Base-by-base conservation (phyloP, 2,797 vertebrate species). In the Onychomys leucogaster region DNA sequence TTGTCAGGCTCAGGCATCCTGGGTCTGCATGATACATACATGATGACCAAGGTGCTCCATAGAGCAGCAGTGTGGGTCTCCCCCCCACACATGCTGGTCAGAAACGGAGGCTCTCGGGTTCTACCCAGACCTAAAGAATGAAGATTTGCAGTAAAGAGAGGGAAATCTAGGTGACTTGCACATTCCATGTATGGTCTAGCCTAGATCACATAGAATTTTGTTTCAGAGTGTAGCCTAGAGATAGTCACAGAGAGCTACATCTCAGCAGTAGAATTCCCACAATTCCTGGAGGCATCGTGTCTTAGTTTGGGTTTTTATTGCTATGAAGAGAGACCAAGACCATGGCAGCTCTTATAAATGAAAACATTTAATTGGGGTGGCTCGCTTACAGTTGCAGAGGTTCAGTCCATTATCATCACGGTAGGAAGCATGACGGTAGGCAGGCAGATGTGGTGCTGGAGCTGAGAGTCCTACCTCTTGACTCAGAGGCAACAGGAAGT, bases 171-270 rank as follows among this genome's bases (percentile, higher is more conserved):
- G 46, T 37, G 34, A 67, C 9, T 17, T 13, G 14, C 84, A 37
- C 46, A 0, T 1, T 37, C 17, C 65, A 8, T 4, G 0, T 27
- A 10, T 12, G 49, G 19, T 27, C 73, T 49, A 77, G 32, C 4
- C 37, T 76, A 59, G 11, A 76, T 12, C 71, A 76, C 1, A 12
- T 3, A 25, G 59, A 63, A 63, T 29, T 88, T 41, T 27, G 32
- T 41, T 29, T 12, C 34, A 29, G 91, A 80, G 17, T 2, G 5
- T 52, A 32, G 49, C n/a, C 17, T 6, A 63, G 25, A 78, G 29
- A 46, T 17, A 59, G 29, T 84, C 16, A 34, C 2, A 2, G 71
- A 16, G 5, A 2, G 3, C 55, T 73, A 1, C 10, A 6, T 12
- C 12, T 6, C 1, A 13, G 6, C 65, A 10, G 37, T 32, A 52